Percentiles rank a stretch among this genome's conserved stretches.
Conservation (phyloP, 2,797 vertebrate genomes). For the Decapterus maruadsi region DNA sequence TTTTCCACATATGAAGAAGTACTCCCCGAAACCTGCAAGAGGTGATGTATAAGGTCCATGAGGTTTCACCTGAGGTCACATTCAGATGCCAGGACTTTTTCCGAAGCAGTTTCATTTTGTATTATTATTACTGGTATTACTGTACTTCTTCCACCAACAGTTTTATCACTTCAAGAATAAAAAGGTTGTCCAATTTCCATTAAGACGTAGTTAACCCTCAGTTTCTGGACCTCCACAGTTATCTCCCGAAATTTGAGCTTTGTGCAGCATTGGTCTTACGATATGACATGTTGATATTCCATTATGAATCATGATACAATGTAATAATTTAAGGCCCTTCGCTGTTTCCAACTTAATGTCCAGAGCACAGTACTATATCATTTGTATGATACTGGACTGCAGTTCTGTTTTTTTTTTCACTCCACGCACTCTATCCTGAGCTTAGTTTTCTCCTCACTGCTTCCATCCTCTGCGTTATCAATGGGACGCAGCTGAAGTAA, state of each 20-base stretch:
- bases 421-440: constrained; percentile 55
- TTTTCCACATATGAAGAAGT: not conserved
- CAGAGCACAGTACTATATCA: constrained; percentile 41
- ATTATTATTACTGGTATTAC: not conserved
- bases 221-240: constrained; percentile 25
- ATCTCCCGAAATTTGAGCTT: constrained; percentile 40
- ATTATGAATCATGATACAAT: constrained; percentile 53
- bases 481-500: constrained; percentile 73
- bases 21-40: not conserved
- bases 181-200: not conserved
- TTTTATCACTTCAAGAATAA: not conserved
- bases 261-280: constrained; percentile 21
- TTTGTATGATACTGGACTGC: constrained; percentile 46
- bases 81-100: not conserved
- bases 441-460: constrained; percentile 47
- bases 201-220: constrained; percentile 3
- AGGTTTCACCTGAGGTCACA: not conserved
- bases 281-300: constrained; percentile 61
- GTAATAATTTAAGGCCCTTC: constrained; percentile 49
- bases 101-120: not conserved
- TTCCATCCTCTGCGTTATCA: constrained; percentile 66
- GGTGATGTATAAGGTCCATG: not conserved
- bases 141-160: not conserved
- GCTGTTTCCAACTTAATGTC: constrained; percentile 39
- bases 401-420: constrained; percentile 23